A percentile compares a stretch with the other conserved stretches of the same genome.
Evolutionary conservation across 2,113 vertebrate genomes (phyloP).

Genomic region (Rhinopomastus cyanomelas): DNA sequence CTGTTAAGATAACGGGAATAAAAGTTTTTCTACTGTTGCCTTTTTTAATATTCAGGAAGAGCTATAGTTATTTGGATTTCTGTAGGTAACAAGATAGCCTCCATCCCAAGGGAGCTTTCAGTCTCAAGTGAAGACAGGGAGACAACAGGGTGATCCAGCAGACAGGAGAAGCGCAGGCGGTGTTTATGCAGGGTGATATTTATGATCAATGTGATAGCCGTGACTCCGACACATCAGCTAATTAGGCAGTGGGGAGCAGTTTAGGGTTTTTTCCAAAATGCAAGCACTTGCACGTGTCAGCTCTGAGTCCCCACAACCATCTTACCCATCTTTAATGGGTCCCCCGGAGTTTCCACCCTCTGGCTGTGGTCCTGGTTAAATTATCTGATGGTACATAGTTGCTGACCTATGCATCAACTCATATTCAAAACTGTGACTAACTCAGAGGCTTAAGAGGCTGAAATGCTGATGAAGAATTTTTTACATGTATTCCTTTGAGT

Average conservation of each 20-base stretch:
- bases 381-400: not conserved
- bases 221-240: slow-evolving; percentile 16
- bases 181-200: not conserved
- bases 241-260: slow-evolving; percentile 39
- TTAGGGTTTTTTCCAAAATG: slow-evolving; percentile 21
- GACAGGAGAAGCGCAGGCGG: not conserved
- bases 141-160: not conserved
- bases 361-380: not conserved
- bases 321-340: not conserved
- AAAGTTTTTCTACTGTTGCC: not conserved
- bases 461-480: not conserved
- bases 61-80: not conserved
- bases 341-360: not conserved
- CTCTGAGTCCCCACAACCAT: not conserved
- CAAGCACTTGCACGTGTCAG: slow-evolving; percentile 9
- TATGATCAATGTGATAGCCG: not conserved
- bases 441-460: not conserved
- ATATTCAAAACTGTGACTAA: not conserved
- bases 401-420: not conserved
- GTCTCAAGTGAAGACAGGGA: not conserved
- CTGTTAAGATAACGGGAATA: not conserved
- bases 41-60: not conserved
- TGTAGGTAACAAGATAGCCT: not conserved
- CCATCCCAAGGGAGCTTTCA: not conserved
- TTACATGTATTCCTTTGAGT: not conserved